These are phyloP conservation scores for Chrysemys picta DNA, from an alignment of 2,113 vertebrate genomes.

Conservation along the genomic window DNA sequence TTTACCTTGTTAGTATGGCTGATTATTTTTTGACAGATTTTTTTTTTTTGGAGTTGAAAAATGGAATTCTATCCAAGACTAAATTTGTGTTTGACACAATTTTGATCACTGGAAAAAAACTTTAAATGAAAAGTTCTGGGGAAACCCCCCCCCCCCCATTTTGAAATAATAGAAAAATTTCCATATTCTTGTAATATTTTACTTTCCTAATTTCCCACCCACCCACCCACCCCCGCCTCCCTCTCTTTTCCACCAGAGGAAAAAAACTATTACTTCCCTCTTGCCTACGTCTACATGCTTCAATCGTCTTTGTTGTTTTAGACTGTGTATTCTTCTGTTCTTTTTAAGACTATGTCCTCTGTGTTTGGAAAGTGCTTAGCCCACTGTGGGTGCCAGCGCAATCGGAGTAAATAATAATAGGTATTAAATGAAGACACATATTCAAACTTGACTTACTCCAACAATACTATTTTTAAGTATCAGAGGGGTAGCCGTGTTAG, in stretches of 20 bases:
- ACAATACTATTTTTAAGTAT: no score
- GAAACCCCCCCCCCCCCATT: neutral
- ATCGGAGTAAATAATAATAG: neutral
- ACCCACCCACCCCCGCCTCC: neutral
- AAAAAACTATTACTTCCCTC: neutral
- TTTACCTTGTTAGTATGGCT: slow-evolving; percentile 8
- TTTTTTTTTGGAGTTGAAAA: neutral
- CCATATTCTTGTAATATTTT: neutral
- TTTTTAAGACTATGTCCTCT: neutral
- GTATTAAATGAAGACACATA: neutral
- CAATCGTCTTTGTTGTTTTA: neutral
- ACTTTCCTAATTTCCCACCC: neutral
- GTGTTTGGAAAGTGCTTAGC: neutral
- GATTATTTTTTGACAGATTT: neutral
- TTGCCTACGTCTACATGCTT: neutral
- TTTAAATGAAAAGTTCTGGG: neutral
- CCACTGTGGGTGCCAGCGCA: neutral
- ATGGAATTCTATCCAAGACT: neutral
- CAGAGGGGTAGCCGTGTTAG: no score
- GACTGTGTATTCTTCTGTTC: neutral
- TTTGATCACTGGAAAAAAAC: neutral
- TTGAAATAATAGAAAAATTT: neutral
- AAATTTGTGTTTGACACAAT: neutral
- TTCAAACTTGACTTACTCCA: neutral
- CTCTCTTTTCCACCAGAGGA: neutral